phyloP scores from a whole-genome alignment of 2,113 vertebrate genomes.

The Labeo catla region DNA sequence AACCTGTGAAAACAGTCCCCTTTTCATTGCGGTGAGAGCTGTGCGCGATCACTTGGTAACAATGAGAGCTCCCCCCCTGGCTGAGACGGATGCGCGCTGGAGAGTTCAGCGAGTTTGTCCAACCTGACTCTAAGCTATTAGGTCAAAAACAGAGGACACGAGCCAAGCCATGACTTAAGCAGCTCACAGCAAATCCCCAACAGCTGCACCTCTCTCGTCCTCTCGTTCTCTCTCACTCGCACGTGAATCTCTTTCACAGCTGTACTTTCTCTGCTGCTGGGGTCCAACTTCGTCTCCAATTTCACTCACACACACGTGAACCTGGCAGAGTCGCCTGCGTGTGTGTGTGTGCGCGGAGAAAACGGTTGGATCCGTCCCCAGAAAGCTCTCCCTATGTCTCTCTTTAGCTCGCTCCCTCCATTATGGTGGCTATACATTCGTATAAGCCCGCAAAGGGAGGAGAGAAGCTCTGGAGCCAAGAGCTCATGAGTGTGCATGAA shows the following conservation, averaged over 20 bases:
- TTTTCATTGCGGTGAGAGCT: slow-evolving; percentile 33
- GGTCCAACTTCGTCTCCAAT: slow-evolving; percentile 59
- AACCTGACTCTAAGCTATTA: slow-evolving; percentile 73
- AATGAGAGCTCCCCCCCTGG: slow-evolving; percentile 37
- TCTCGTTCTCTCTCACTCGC: slow-evolving; percentile 45
- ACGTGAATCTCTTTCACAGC: slow-evolving; percentile 69
- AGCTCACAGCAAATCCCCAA: slow-evolving; percentile 73
- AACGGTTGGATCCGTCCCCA: not conserved
- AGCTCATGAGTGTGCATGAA: slow-evolving; percentile 39
- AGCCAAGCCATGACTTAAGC: slow-evolving; percentile 72
- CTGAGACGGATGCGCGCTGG: slow-evolving; percentile 51
- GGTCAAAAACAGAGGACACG: slow-evolving; percentile 73
- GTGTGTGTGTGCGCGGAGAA: slow-evolving; percentile 17
- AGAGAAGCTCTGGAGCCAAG: slow-evolving; percentile 3
- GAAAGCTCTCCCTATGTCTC: slow-evolving; percentile 25
- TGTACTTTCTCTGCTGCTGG: slow-evolving; percentile 66
- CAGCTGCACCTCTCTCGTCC: slow-evolving; percentile 72
- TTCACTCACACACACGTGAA: slow-evolving; percentile 62
- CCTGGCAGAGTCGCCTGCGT: slow-evolving; percentile 39
- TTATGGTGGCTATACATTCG: slow-evolving; percentile 20
- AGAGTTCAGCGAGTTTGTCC: slow-evolving; percentile 72
- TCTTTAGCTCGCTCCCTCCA: slow-evolving; percentile 15
- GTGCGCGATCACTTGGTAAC: slow-evolving; percentile 40
- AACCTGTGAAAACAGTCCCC: slow-evolving; percentile 47
- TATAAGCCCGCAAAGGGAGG: slow-evolving; percentile 20